phyloP scores from a whole-genome alignment of 1,140 invertebrate species.

The Akabosia matsudoensis region DNA sequence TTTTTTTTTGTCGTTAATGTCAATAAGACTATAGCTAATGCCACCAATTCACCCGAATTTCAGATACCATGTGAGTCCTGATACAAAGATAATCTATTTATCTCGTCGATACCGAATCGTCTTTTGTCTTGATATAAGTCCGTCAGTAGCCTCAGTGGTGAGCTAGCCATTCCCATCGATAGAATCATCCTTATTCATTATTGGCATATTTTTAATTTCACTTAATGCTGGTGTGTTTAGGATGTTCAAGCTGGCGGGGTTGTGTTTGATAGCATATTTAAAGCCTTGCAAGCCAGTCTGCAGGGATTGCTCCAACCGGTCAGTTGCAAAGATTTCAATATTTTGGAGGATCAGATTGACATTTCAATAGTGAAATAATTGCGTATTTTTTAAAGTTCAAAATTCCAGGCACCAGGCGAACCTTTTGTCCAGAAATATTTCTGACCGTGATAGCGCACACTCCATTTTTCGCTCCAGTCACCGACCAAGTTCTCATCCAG shows the following conservation, averaged over 20 bases:
- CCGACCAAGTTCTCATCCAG: conserved; percentile 72
- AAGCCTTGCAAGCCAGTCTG: conserved; percentile 63
- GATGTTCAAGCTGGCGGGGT: conserved; percentile 66
- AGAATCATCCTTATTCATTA: not conserved
- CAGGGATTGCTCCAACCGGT: conserved; percentile 64
- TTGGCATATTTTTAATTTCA: conserved; percentile 6
- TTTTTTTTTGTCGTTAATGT: no score
- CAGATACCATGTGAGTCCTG: conserved; percentile 48
- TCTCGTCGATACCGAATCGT: conserved; percentile 65
- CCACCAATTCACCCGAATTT: not conserved
- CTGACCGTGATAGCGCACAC: conserved; percentile 76
- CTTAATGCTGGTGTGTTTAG: conserved; percentile 46
- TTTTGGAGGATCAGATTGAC: no score
- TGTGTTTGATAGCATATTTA: conserved; percentile 66
- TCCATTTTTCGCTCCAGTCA: conserved; percentile 68
- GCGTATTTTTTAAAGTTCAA: conserved; percentile 58
- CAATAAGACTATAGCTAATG: not conserved
- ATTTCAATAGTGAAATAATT: conserved; percentile 13
- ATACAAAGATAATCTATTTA: conserved; percentile 57
- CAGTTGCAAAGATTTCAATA: conserved; percentile 49
- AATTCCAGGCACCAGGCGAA: conserved; percentile 64
- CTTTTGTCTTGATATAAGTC: conserved; percentile 76
- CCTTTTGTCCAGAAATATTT: conserved; percentile 70
- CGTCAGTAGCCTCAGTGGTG: conserved; percentile 70
- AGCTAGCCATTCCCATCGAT: conserved; percentile 36